These are phyloP conservation scores for Limnothrissa miodon DNA, from an alignment of 2,113 vertebrate species.

Conservation along the genomic window DNA sequence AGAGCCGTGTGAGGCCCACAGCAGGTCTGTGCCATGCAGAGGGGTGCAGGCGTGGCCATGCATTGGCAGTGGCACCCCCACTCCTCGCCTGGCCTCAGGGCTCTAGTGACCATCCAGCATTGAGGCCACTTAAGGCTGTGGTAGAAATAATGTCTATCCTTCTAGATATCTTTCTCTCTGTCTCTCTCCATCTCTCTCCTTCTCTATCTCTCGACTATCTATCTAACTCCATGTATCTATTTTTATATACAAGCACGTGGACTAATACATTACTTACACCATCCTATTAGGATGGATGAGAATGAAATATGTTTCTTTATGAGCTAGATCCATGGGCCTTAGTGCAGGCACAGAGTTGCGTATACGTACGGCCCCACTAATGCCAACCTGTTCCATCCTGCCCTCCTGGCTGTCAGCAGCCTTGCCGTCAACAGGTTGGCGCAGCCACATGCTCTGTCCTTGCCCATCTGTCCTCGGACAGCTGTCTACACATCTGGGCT, in stretches of 20 bases:
- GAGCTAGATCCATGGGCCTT: too few species aligned
- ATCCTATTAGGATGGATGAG: too few species aligned
- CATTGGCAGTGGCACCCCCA: neutral
- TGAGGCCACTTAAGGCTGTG: neutral
- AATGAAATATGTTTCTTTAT: too few species aligned
- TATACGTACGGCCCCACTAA: conserved; percentile 20
- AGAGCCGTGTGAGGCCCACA: neutral
- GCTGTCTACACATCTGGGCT: conserved; percentile 80
- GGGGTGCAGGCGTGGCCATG: too few species aligned
- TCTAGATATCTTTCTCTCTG: too few species aligned
- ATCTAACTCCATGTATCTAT: too few species aligned
- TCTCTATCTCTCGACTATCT: too few species aligned
- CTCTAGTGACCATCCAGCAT: neutral
- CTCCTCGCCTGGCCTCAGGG: neutral
- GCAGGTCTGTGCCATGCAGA: neutral
- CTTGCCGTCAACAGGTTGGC: conserved; percentile 83
- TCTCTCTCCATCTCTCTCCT: too few species aligned
- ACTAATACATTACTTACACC: too few species aligned
- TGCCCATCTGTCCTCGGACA: conserved; percentile 80
- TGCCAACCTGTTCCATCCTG: conserved; percentile 68
- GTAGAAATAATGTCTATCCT: too few species aligned
- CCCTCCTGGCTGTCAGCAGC: conserved; percentile 64
- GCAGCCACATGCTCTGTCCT: conserved; percentile 67
- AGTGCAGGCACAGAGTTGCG: neutral
- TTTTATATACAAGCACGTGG: too few species aligned